phyloP scores from a whole-genome alignment of 2,113 vertebrate species.

The Poecile atricapillus region DNA sequence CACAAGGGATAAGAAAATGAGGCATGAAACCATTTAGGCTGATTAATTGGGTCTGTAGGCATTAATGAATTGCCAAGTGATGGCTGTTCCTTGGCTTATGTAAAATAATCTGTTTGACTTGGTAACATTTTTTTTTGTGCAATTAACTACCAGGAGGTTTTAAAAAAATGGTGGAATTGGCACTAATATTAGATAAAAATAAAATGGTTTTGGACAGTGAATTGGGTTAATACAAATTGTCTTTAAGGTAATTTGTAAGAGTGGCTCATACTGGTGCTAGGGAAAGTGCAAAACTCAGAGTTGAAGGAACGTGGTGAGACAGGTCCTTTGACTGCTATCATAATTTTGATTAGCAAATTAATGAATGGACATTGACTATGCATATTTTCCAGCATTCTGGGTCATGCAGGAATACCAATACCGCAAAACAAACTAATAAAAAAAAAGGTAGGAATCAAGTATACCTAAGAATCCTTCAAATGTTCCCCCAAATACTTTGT shows the following conservation, averaged over 20 bases:
- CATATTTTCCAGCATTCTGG: neutral
- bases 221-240: neutral
- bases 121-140: neutral
- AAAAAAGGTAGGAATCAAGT: neutral
- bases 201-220: neutral
- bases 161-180: neutral
- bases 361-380: neutral
- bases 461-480: neutral
- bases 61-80: neutral
- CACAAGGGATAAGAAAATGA: neutral
- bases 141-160: neutral
- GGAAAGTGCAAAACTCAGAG: neutral
- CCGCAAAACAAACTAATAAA: neutral
- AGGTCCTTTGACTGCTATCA: neutral
- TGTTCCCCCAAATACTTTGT: neutral
- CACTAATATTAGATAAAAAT: neutral
- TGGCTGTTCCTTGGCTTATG: neutral
- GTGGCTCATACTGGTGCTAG: neutral
- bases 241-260: neutral
- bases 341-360: neutral
- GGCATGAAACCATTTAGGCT: neutral
- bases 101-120: neutral
- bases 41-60: neutral
- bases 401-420: neutral
- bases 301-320: neutral